phyloP scores from a whole-genome alignment of 2,888 invertebrate species.

The Aproaerema taeniolella region DNA sequence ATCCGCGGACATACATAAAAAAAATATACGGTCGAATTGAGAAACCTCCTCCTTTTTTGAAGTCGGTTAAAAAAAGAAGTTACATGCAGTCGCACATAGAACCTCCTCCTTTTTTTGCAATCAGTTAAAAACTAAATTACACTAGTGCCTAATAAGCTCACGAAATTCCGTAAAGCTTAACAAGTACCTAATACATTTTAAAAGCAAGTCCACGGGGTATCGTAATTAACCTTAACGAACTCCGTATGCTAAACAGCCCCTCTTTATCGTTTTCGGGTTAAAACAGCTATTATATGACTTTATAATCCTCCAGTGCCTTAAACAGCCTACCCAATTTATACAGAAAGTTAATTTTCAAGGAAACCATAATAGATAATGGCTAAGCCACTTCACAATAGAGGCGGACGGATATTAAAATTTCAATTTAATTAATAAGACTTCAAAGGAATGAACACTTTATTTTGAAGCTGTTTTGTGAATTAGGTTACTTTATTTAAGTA shows the following conservation, averaged over 20 bases:
- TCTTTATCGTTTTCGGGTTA: constrained; percentile 54
- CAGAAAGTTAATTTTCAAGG: constrained; percentile 31
- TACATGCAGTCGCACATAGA: too few relatives aligned
- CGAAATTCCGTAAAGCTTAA: neutral
- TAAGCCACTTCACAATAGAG: constrained; percentile 23
- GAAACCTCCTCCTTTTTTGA: too few relatives aligned
- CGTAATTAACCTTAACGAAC: constrained; percentile 55
- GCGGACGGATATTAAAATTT: constrained; percentile 13
- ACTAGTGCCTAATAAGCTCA: neutral
- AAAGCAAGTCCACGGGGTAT: constrained; percentile 37
- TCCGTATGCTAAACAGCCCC: constrained; percentile 47
- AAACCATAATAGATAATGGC: constrained; percentile 27
- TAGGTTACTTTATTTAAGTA: too few relatives aligned
- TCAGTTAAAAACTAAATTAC: too few relatives aligned
- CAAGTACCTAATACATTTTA: constrained; percentile 28
- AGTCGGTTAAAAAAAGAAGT: too few relatives aligned
- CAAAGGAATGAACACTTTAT: neutral
- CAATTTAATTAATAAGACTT: constrained; percentile 12
- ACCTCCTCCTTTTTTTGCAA: too few relatives aligned
- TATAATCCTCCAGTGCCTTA: constrained; percentile 34
- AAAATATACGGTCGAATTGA: too few relatives aligned
- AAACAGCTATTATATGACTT: constrained; percentile 47
- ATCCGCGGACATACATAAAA: too few relatives aligned
- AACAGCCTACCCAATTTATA: constrained; percentile 27
- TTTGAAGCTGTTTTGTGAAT: too few relatives aligned